A percentile compares a stretch with the other conserved stretches of the same genome.
Evolutionary conservation across 2,113 vertebrate genomes (phyloP).

Genomic region (Thamnophis sirtalis): DNA sequence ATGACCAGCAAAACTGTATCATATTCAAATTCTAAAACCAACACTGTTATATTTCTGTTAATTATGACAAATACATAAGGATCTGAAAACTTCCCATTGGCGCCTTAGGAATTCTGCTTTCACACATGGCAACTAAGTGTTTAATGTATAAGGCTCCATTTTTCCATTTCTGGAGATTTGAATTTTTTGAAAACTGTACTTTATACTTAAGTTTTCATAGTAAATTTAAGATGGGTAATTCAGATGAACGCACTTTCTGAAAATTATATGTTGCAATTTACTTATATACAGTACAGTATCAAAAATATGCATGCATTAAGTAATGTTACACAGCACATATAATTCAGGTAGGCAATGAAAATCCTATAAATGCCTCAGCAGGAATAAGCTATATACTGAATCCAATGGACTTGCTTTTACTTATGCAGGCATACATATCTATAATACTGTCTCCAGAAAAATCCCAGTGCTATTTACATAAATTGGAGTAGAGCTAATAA

Average conservation of each 20-base stretch:
- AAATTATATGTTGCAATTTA: neutral
- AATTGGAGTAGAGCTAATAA: neutral
- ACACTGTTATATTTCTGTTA: neutral
- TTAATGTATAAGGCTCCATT: neutral
- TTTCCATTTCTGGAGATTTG: neutral
- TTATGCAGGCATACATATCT: neutral
- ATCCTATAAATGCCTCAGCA: neutral
- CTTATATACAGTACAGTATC: neutral
- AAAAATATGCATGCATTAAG: neutral
- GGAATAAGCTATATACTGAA: neutral
- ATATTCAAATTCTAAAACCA: neutral
- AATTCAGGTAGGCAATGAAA: neutral
- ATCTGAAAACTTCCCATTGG: neutral
- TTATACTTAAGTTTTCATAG: neutral
- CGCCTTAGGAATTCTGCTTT: too few species aligned
- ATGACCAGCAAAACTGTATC: neutral
- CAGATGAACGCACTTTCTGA: neutral
- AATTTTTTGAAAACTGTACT: neutral
- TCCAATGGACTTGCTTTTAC: neutral
- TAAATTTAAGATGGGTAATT: neutral
- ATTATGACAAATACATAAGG: neutral
- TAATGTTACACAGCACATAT: neutral
- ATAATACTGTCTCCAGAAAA: neutral
- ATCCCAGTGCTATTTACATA: neutral
- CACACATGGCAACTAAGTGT: neutral